phyloP scores from a whole-genome alignment of 1,140 invertebrate genomes.

The Drosophila pectinifera region DNA sequence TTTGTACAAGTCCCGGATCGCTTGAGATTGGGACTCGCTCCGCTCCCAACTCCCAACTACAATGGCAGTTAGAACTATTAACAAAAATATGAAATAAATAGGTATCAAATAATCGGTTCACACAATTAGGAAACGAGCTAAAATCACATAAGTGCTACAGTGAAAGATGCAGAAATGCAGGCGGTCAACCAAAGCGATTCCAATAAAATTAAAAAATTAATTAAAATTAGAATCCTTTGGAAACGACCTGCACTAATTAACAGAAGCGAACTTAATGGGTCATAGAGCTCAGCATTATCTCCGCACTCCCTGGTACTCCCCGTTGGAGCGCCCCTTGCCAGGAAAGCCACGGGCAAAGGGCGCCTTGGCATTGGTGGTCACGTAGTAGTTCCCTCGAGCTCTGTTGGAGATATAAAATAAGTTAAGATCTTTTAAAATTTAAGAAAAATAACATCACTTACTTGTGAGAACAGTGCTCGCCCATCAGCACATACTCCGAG shows the following conservation, averaged over 20 bases:
- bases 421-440: too few relatives aligned
- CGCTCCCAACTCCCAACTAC: conserved; percentile 21
- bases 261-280: conserved; percentile 3
- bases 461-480: conserved; percentile 91
- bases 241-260: neutral
- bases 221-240: neutral
- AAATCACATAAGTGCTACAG: conserved; percentile 76
- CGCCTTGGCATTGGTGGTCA: conserved; percentile 93
- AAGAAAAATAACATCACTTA: conserved; percentile 85
- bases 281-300: conserved; percentile 42
- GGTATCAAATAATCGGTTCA: conserved; percentile 34
- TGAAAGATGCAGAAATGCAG: conserved; percentile 30
- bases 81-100: conserved; percentile 70
- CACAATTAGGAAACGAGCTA: conserved; percentile 71
- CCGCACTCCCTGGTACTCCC: conserved; percentile 78
- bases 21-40: neutral
- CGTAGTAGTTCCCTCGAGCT: conserved; percentile 92
- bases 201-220: neutral
- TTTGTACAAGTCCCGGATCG: conserved; percentile 68
- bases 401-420: conserved; percentile 86
- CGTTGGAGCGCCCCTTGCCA: conserved; percentile 86
- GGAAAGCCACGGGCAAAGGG: conserved; percentile 94
- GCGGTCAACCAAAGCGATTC: neutral
- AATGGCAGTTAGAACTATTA: conserved; percentile 70
- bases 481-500: conserved; percentile 92